These are phyloP conservation scores for Arvicanthis niloticus DNA, from an alignment of 2,113 vertebrate species.

Conservation along the genomic window DNA sequence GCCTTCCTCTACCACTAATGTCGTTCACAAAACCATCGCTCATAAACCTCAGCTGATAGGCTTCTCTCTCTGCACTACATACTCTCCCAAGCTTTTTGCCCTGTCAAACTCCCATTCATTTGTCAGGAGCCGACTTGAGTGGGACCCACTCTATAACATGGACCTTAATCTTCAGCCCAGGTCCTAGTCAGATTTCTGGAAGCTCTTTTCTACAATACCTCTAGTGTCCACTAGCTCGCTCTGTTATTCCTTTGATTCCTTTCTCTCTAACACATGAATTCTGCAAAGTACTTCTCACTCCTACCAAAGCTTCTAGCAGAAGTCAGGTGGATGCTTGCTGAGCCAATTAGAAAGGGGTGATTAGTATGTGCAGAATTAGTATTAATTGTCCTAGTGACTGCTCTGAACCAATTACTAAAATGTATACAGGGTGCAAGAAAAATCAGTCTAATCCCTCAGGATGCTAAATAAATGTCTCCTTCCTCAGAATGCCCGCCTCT, in stretches of 20 bases:
- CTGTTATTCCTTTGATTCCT: background rate
- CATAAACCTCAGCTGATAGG: conserved; percentile 27
- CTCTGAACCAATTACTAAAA: background rate
- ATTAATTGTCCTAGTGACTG: background rate
- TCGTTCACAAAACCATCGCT: background rate
- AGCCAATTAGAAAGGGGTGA: background rate
- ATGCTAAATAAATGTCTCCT: conserved; percentile 38
- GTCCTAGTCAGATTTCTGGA: background rate
- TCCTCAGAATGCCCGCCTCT: conserved; percentile 3
- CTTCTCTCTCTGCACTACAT: background rate
- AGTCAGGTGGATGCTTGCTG: background rate
- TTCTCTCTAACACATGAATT: background rate
- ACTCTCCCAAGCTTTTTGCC: background rate
- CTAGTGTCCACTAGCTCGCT: background rate
- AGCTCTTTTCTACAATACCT: background rate
- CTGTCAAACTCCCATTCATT: background rate
- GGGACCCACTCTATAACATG: background rate
- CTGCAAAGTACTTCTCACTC: conserved; percentile 23
- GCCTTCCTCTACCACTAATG: background rate
- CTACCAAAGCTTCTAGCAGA: background rate
- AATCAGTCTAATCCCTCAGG: background rate
- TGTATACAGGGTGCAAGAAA: background rate
- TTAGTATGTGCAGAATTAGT: background rate
- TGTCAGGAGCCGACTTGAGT: background rate
- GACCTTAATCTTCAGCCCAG: background rate